Conservation (phyloP, 2,113 vertebrate species). For the Nyctereutes procyonoides region DNA sequence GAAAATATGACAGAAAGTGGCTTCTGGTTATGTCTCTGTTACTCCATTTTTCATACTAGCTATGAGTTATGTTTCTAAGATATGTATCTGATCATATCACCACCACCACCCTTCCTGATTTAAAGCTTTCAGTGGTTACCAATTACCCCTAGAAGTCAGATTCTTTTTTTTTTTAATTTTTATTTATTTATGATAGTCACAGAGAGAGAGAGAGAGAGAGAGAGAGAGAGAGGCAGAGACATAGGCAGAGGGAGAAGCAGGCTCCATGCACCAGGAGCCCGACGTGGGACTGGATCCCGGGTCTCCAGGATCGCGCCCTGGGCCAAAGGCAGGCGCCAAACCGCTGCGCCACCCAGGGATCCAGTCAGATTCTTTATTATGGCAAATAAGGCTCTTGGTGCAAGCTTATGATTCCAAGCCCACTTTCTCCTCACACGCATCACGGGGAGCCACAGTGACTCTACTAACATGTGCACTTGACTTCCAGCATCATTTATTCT, state of each 20-base stretch:
- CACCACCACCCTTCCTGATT: not conserved
- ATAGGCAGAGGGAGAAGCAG: too few relatives aligned
- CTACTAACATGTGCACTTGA: not conserved
- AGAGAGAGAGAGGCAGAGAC: too few relatives aligned
- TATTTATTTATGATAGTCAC: too few relatives aligned
- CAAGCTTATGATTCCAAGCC: not conserved
- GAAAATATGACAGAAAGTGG: conserved; percentile 22
- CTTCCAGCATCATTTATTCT: not conserved
- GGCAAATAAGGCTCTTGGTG: not conserved
- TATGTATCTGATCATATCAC: not conserved
- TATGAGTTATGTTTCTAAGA: not conserved
- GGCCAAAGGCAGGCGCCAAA: too few relatives aligned
- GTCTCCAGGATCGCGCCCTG: too few relatives aligned
- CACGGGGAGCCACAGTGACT: not conserved
- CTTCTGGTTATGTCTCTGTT: not conserved
- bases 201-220: too few relatives aligned
- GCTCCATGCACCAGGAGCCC: too few relatives aligned
- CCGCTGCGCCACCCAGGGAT: too few relatives aligned
- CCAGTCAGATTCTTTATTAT: not conserved
- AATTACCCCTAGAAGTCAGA: not conserved
- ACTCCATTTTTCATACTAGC: conserved; percentile 20
- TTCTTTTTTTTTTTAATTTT: too few relatives aligned
- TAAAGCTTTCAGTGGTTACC: not conserved
- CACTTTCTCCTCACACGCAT: not conserved
- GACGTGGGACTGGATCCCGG: too few relatives aligned